Evolutionary conservation across 2,888 invertebrate genomes (phyloP), one percentile per base, ranked within the genome.

Genomic region (Sarcophaga variegata): DNA sequence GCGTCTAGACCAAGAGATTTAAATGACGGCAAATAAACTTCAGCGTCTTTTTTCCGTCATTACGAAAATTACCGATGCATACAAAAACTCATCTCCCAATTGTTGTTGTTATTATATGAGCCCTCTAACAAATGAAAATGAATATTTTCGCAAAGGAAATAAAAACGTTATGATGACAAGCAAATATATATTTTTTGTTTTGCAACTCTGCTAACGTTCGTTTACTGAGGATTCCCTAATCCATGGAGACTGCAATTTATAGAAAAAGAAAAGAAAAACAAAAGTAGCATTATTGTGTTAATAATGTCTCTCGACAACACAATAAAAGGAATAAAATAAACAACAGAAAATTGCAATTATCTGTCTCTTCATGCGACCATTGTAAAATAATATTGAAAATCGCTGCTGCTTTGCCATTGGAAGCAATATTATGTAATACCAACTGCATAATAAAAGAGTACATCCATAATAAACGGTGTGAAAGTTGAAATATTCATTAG

Each of bases 341-440:
- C 14, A 54, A 37, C 37, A 37, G 8, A 71, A 59, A 71, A 37
- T 37, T 37, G 37, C 37, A 37, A 8, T 37, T 37, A 10, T 37
- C 37, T 37, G 37, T 10, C 37, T 10, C 37, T 37, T 8, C 37
- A 37, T 37, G 37, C 10, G 37, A 2, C 1, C 37, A 2, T 37
- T 37, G 37, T 37, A 37, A 37, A 76, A 79, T 86, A 74, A 74
- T 49, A 70, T 82, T 76, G 64, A 77, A 86, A 86, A 72, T 69
- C 11, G 11, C 69, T 25, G 63, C 25, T 37, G 37, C 37, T 71
- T 71, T 62, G 67, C n/a, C 45, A 17, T 54, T 63, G 67, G 45
- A 60, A 25, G 37, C 69, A 25, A 66, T 49, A 49, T 84, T 84
- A 70, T 64, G 79, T 75, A 84, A 84, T 59, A 37, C 20, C 8